phyloP scores from a whole-genome alignment of 2,113 vertebrate species.

The Polypterus bichir region DNA sequence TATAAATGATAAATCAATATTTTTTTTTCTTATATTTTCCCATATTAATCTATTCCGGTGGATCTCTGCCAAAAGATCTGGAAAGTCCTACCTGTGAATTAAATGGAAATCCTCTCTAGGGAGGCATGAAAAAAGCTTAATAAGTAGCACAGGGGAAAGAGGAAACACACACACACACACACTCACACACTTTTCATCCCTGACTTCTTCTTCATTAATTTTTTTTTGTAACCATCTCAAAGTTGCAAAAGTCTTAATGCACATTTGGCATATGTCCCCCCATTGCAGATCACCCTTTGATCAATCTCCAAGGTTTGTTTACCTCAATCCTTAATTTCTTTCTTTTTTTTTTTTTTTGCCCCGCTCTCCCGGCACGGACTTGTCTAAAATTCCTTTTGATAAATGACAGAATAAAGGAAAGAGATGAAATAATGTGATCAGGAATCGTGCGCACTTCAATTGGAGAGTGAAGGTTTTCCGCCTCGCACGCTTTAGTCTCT shows the following conservation, averaged over 20 bases:
- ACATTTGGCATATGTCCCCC: background rate
- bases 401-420: no score
- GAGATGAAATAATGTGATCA: no score
- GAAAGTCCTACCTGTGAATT: conserved; percentile 25
- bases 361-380: no score
- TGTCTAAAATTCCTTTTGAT: no score
- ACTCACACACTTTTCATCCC: background rate
- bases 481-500: no score
- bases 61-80: conserved; percentile 39
- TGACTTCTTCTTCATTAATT: background rate
- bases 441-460: no score
- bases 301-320: no score
- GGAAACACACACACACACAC: background rate
- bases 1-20: conserved; percentile 81
- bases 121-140: background rate
- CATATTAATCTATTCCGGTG: conserved; percentile 53
- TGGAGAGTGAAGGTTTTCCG: no score
- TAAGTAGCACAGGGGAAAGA: conserved; percentile 1
- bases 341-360: no score
- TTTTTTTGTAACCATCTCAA: background rate
- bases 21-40: conserved; percentile 56
- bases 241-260: background rate
- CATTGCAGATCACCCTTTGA: background rate
- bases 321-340: no score
- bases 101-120: conserved; percentile 26